phyloP scores from a whole-genome alignment of 2,888 invertebrate species.

The Cabera pusaria region DNA sequence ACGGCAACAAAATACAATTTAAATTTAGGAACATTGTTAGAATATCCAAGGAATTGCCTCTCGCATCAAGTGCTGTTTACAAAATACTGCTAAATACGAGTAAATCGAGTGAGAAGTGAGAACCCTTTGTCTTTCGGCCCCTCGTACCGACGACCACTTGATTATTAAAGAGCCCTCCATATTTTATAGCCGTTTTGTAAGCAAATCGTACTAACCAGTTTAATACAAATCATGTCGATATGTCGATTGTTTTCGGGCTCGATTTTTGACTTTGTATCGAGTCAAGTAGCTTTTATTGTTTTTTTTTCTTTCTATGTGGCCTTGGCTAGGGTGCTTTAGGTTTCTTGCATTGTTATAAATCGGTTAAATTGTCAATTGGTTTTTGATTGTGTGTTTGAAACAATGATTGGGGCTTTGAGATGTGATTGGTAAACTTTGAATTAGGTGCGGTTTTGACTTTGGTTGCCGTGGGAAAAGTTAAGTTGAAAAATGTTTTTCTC shows the following conservation, averaged over 20 bases:
- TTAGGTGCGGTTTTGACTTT: slow-evolving; percentile 12
- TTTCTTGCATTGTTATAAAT: slow-evolving; percentile 10
- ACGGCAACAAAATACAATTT: slow-evolving; percentile 55
- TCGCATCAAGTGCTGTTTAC: slow-evolving; percentile 67
- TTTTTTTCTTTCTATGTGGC: no score
- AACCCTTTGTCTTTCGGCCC: slow-evolving; percentile 61
- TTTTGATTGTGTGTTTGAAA: slow-evolving; percentile 21
- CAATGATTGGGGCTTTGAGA: slow-evolving; percentile 10
- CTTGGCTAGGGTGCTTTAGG: no score
- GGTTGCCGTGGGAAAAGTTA: slow-evolving; percentile 16
- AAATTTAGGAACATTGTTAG: no score
- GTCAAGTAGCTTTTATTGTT: slow-evolving; percentile 11
- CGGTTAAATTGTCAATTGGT: slow-evolving; percentile 17
- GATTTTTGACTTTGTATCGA: slow-evolving; percentile 37
- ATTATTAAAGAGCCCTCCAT: slow-evolving; percentile 51
- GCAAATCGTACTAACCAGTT: slow-evolving; percentile 26
- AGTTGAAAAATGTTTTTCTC: no score
- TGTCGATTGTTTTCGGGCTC: slow-evolving; percentile 25
- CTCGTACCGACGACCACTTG: slow-evolving; percentile 44
- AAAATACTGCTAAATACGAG: slow-evolving; percentile 74
- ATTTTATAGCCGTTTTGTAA: slow-evolving; percentile 30
- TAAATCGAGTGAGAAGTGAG: slow-evolving; percentile 62
- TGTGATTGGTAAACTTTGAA: slow-evolving; percentile 5
- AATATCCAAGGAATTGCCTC: slow-evolving; percentile 49
- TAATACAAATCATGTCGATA: slow-evolving; percentile 14